A percentile compares a stretch with the other conserved stretches of the same genome.
Evolutionary conservation across 2,888 invertebrate species (phyloP).

Genomic region (Kuschelorhynchus macadamiae): DNA sequence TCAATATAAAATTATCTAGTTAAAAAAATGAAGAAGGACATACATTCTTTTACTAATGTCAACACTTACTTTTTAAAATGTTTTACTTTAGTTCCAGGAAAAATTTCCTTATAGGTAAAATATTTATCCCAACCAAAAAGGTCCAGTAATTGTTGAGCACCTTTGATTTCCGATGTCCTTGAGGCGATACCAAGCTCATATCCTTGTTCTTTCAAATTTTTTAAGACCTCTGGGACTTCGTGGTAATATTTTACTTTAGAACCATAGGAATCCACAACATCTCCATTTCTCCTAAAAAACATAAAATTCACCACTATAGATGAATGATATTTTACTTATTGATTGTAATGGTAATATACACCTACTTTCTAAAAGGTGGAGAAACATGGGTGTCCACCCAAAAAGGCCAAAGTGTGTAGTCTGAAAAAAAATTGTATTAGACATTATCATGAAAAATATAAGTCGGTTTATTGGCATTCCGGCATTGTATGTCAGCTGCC

Average conservation of each 20-base stretch:
- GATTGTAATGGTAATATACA: constrained; percentile 1
- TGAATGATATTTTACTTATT: too few species aligned
- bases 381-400: constrained; percentile 81
- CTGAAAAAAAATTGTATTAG: constrained; percentile 69
- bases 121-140: constrained; percentile 77
- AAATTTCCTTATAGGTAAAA: constrained; percentile 78
- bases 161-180: constrained; percentile 73
- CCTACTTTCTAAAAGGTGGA: constrained; percentile 73
- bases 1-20: neutral
- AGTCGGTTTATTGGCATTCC: too few species aligned
- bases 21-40: constrained; percentile 3
- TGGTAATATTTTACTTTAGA: constrained; percentile 70
- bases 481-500: too few species aligned
- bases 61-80: constrained; percentile 74
- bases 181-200: constrained; percentile 76
- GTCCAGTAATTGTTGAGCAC: constrained; percentile 74
- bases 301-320: too few species aligned
- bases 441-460: too few species aligned
- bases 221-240: constrained; percentile 74
- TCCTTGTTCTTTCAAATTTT: constrained; percentile 71
- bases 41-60: neutral
- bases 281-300: constrained; percentile 62
- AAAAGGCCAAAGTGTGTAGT: constrained; percentile 83
- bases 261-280: constrained; percentile 69
- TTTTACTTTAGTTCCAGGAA: constrained; percentile 75